These are phyloP conservation scores for Larimichthys polyactis DNA, from an alignment of 2,113 vertebrate genomes.

Conservation along the genomic window DNA sequence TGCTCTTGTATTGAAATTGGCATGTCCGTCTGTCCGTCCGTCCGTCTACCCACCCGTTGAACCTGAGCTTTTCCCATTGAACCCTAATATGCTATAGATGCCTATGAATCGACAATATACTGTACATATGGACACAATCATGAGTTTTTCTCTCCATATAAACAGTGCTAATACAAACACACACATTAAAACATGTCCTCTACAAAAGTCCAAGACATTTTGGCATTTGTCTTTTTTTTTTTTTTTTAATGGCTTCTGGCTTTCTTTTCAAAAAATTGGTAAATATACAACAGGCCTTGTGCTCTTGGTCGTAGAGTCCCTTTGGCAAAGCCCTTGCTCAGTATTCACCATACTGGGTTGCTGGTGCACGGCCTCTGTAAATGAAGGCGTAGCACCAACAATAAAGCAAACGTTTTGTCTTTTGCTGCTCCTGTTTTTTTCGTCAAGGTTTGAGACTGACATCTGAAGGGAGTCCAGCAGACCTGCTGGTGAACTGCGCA, in stretches of 20 bases:
- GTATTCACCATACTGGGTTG: conserved; percentile 12
- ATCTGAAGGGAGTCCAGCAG: conserved; percentile 73
- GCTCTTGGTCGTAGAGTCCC: conserved; percentile 67
- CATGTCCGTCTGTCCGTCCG: conserved; percentile 32
- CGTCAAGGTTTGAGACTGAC: conserved; percentile 52
- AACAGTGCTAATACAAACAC: conserved; percentile 78
- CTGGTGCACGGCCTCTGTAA: conserved; percentile 3
- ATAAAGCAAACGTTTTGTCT: conserved; percentile 25
- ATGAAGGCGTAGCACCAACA: conserved; percentile 40
- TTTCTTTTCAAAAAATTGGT: conserved; percentile 60
- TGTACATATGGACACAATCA: conserved; percentile 78
- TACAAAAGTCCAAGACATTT: conserved; percentile 77
- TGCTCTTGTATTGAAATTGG: conserved; percentile 25
- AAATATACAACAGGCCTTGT: conserved; percentile 60
- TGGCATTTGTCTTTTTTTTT: conserved; percentile 76
- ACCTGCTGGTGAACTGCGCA: conserved; percentile 73
- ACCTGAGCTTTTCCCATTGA: conserved; percentile 74
- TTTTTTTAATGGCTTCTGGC: conserved; percentile 83
- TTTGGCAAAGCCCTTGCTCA: conserved; percentile 62
- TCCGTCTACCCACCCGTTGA: conserved; percentile 44
- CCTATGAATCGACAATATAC: conserved; percentile 69
- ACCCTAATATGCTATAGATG: conserved; percentile 66
- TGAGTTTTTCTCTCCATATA: conserved; percentile 71
- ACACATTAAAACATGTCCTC: conserved; percentile 74
- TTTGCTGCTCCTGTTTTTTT: conserved; percentile 21